Percentiles rank a stretch among this genome's conserved stretches.
Evolutionary conservation across 2,797 vertebrate species (phyloP).

Genomic region (Momotus momota): DNA sequence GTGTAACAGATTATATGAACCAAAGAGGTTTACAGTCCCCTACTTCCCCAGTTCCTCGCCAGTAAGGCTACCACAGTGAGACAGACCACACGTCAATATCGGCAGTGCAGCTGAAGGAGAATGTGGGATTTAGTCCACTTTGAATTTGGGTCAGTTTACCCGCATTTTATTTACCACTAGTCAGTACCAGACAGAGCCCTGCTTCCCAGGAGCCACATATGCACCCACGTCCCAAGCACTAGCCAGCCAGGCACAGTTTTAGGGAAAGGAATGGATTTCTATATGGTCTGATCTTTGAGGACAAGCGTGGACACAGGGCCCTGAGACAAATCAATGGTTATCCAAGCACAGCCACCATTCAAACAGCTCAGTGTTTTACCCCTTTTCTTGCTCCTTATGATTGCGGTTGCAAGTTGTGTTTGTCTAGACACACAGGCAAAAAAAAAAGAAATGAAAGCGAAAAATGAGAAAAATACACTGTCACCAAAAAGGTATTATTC

Average conservation of each 20-base stretch:
- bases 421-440: background rate
- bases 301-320: background rate
- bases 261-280: background rate
- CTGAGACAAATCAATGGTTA: background rate
- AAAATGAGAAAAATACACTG: background rate
- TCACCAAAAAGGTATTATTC: background rate
- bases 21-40: constrained; percentile 28
- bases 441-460: background rate
- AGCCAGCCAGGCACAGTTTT: background rate
- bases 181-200: background rate
- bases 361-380: background rate
- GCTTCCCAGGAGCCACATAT: background rate
- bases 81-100: background rate
- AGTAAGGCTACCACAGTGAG: background rate
- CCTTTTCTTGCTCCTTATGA: background rate
- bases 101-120: background rate
- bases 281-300: background rate
- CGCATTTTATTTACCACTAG: background rate
- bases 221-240: background rate
- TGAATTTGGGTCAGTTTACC: background rate
- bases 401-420: background rate
- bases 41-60: background rate
- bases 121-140: background rate
- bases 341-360: background rate
- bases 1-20: constrained; percentile 41